Percentiles rank a stretch among this genome's conserved stretches.
Conservation (phyloP, 2,888 invertebrate species). For the Conchocele bisecta region DNA sequence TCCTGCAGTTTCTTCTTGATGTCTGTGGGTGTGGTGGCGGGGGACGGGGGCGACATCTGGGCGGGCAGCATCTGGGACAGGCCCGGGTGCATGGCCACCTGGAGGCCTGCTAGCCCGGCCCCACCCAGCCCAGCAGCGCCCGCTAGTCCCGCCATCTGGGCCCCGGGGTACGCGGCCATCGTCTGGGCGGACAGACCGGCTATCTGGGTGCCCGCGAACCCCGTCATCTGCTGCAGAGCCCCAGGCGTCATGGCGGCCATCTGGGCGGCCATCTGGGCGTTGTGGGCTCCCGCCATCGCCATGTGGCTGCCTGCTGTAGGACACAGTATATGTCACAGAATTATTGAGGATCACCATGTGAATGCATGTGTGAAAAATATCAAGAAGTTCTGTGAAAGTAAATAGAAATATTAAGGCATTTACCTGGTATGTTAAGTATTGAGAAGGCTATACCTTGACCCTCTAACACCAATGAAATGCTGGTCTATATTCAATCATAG, state of each 20-base stretch:
- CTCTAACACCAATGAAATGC: too few relatives aligned
- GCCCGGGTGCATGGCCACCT: slow-evolving; percentile 48
- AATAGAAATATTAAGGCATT: too few relatives aligned
- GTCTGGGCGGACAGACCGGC: slow-evolving; percentile 54
- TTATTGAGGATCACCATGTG: too few relatives aligned
- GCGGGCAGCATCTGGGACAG: slow-evolving; percentile 53
- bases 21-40: slow-evolving; percentile 45
- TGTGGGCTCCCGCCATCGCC: slow-evolving; percentile 47
- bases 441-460: too few relatives aligned
- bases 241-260: slow-evolving; percentile 40
- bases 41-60: too few relatives aligned
- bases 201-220: slow-evolving; percentile 44
- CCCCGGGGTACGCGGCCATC: too few relatives aligned
- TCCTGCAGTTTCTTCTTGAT: slow-evolving; percentile 50
- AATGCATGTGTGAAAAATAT: too few relatives aligned
- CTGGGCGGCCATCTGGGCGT: slow-evolving; percentile 45
- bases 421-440: too few relatives aligned
- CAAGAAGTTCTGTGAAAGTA: too few relatives aligned
- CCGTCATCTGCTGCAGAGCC: slow-evolving; percentile 43
- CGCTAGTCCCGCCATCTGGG: slow-evolving; percentile 9
- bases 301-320: slow-evolving; percentile 52
- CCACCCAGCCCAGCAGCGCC: slow-evolving; percentile 22
- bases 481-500: too few relatives aligned
- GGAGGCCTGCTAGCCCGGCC: slow-evolving; percentile 31
- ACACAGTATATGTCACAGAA: background rate